Conservation (phyloP, 1,140 invertebrate genomes). For the Pissodes strobi region DNA sequence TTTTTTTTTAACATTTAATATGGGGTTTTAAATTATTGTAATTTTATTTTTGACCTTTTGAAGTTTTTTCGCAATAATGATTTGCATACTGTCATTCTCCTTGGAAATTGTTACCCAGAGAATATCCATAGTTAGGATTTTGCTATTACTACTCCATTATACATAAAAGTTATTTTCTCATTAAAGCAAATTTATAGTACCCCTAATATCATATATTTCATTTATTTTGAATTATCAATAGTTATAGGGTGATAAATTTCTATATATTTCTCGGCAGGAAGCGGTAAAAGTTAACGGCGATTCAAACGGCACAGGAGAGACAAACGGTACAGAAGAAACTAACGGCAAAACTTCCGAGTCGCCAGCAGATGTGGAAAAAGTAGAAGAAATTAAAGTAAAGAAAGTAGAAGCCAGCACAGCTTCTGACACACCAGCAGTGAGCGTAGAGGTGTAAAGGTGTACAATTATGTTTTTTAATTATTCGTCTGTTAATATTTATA, state of each 20-base stretch:
- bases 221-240: background rate
- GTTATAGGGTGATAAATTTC: background rate
- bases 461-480: slow-evolving; percentile 7
- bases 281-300: slow-evolving; percentile 28
- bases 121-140: too few species aligned
- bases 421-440: slow-evolving; percentile 19
- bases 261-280: background rate
- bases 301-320: background rate
- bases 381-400: slow-evolving; percentile 21
- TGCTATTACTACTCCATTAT: too few species aligned
- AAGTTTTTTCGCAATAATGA: too few species aligned
- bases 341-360: slow-evolving; percentile 10
- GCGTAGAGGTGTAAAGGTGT: slow-evolving; percentile 20
- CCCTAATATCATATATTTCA: too few species aligned
- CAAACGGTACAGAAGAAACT: background rate
- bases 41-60: too few species aligned
- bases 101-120: too few species aligned
- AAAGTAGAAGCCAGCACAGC: slow-evolving; percentile 17
- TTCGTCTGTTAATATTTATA: slow-evolving; percentile 1
- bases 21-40: too few species aligned
- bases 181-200: background rate
- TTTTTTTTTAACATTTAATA: too few species aligned
- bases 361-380: background rate
- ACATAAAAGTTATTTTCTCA: too few species aligned
- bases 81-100: too few species aligned